phyloP scores from a whole-genome alignment of 2,113 vertebrate genomes.

The Cheirogaleus medius region DNA sequence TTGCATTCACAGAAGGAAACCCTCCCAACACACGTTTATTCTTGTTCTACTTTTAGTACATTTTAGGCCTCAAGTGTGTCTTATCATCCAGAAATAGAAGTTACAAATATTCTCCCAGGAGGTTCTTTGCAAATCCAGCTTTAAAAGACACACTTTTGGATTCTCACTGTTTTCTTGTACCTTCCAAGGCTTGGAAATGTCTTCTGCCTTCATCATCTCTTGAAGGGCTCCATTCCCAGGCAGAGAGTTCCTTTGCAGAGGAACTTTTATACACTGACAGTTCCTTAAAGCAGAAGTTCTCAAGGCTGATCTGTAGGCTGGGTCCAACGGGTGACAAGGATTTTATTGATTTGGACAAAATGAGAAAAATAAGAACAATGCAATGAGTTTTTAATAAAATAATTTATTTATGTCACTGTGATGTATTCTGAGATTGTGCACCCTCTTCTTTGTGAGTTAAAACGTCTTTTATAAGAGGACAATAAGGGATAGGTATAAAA shows the following conservation, averaged over 20 bases:
- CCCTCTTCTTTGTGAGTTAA: not conserved
- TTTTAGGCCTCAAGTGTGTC: not conserved
- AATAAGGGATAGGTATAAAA: not conserved
- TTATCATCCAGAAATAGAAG: not conserved
- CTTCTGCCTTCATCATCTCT: not conserved
- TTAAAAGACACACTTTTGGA: not conserved
- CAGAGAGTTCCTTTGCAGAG: not conserved
- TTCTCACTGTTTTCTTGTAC: not conserved
- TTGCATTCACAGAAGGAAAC: not conserved
- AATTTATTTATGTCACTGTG: not conserved
- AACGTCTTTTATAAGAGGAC: not conserved
- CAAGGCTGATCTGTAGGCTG: not conserved
- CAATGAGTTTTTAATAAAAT: not conserved
- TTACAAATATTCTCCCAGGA: not conserved
- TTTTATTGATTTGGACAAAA: not conserved
- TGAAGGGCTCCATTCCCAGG: not conserved
- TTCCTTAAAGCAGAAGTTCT: not conserved
- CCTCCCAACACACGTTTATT: accelerated
- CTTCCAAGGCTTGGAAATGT: not conserved
- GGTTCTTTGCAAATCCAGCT: not conserved
- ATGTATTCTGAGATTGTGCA: not conserved
- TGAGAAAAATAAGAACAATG: not conserved
- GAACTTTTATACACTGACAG: not conserved
- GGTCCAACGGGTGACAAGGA: not conserved
- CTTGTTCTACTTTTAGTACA: not conserved